These are phyloP conservation scores for Ophioninae sp. DNA, from an alignment of 2,888 invertebrate genomes.

Conservation along the genomic window DNA sequence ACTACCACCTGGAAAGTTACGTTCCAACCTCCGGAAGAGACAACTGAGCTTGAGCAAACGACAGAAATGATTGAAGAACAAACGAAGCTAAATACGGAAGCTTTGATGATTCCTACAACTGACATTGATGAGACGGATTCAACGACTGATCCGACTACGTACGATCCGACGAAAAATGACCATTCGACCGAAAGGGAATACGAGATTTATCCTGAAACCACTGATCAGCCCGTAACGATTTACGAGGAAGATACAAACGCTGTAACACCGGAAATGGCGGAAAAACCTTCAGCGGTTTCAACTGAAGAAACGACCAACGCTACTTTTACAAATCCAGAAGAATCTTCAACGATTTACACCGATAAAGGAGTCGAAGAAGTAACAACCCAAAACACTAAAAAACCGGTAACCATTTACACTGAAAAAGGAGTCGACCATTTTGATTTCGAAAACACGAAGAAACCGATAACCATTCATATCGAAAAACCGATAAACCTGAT, in stretches of 20 bases:
- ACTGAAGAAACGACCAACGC: background rate
- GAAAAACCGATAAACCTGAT: background rate
- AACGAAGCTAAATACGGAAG: conserved; percentile 40
- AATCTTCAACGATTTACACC: conserved; percentile 13
- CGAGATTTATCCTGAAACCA: conserved; percentile 41
- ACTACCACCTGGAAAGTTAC: conserved; percentile 15
- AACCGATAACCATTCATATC: background rate
- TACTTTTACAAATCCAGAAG: background rate
- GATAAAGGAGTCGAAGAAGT: conserved; percentile 35
- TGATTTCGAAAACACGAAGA: conserved; percentile 30
- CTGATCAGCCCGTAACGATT: conserved; percentile 23
- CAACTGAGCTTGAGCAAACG: conserved; percentile 20
- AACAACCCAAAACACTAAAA: conserved; percentile 37
- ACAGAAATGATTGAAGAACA: conserved; percentile 40
- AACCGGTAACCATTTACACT: conserved; percentile 25
- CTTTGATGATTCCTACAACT: conserved; percentile 6
- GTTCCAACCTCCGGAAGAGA: conserved; percentile 10
- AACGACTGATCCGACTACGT: conserved; percentile 16
- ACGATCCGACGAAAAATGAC: conserved; percentile 7
- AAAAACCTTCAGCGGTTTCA: background rate
- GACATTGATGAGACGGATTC: conserved; percentile 13
- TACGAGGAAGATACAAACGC: conserved; percentile 32
- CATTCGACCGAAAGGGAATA: conserved; percentile 26
- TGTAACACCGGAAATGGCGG: conserved; percentile 29
- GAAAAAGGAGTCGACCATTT: conserved; percentile 34